Percentiles rank a stretch among this genome's conserved stretches.
phyloP scores from a whole-genome alignment of 2,113 vertebrate genomes.

The Hiodon tergisus region DNA sequence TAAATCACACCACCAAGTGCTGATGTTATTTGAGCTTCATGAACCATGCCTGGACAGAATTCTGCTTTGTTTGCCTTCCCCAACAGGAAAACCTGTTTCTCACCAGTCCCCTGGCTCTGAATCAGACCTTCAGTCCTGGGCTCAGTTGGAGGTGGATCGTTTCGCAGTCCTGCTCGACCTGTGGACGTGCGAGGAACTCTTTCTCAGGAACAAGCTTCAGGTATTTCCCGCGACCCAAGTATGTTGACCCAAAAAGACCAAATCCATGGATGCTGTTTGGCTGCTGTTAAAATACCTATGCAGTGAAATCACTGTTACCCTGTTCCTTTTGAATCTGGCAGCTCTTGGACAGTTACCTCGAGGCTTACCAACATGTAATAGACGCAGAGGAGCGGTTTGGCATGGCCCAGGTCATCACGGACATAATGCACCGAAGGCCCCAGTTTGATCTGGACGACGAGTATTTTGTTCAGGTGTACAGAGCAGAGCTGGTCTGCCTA shows the following conservation, averaged over 20 bases:
- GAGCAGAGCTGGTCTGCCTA: slow-evolving; percentile 53
- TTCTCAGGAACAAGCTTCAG: slow-evolving; percentile 64
- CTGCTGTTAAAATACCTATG: too few relatives aligned
- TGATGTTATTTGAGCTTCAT: background rate
- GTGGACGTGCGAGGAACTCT: slow-evolving; percentile 62
- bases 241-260: too few relatives aligned
- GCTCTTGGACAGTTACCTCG: slow-evolving; percentile 67
- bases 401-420: slow-evolving; percentile 58
- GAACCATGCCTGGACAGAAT: background rate
- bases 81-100: slow-evolving; percentile 7
- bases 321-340: slow-evolving; percentile 31
- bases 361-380: slow-evolving; percentile 63
- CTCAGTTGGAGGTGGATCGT: slow-evolving; percentile 47
- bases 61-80: background rate
- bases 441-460: slow-evolving; percentile 55
- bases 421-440: slow-evolving; percentile 55
- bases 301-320: background rate
- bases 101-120: slow-evolving; percentile 26
- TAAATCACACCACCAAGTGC: too few relatives aligned
- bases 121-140: slow-evolving; percentile 34
- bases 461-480: slow-evolving; percentile 58
- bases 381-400: slow-evolving; percentile 61
- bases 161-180: slow-evolving; percentile 61
- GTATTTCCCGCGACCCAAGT: slow-evolving; percentile 33
- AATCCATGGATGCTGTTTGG: too few relatives aligned